Base-by-base conservation (phyloP, 2,113 vertebrate genomes). In the Budorcas taxicolor region DNA sequence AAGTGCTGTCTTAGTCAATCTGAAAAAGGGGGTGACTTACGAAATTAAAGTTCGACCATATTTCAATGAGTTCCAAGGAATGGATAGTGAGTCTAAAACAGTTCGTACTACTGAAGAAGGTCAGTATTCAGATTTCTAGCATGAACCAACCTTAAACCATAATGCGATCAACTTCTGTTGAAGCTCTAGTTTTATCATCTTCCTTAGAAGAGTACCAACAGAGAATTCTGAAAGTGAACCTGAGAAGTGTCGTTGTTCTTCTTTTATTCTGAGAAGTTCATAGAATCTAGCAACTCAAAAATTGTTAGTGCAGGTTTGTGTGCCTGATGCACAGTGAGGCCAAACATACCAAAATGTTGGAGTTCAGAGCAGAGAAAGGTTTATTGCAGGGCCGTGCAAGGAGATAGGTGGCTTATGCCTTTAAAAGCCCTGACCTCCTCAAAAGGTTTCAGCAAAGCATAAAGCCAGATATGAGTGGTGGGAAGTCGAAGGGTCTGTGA, bases 51-150 rank as follows among this genome's bases (percentile, higher is more conserved):
- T 99, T 25, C 99, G 99, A 3, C 99, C 99, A 2, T 99, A 99
- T 96, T 99, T 99, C 98, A 99, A 99, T 88, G 99, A 99, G 88
- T 99, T 99, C 98, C 99, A 99, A 96, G 99, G 99, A 94, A 99
- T 99, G 99, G 99, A 99, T 98, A 99, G 99, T 78, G 99, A 99
- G 96, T 99, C 99, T 55, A 99, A 99, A 98, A 99, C 99, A 2
- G 99, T 99, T 4, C 99, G 99, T 83, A 99, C 99, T 40, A 99
- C 99, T 0, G 99, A 99, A 90, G 99, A 99, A 99, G 99, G 99
- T 99, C 98, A 98, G 99, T 98, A 33, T 96, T 62, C 27, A 40
- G 7, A 67, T 67, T 67, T 91, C 47, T 17, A 84, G 31, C n/a
- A 31, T 45, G 31, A 86, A 58, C 14, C 36, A 58, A 90, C 67